A percentile compares a stretch with the other conserved stretches of the same genome.
phyloP scores from a whole-genome alignment of 1,140 invertebrate species.

The Pantala flavescens region DNA sequence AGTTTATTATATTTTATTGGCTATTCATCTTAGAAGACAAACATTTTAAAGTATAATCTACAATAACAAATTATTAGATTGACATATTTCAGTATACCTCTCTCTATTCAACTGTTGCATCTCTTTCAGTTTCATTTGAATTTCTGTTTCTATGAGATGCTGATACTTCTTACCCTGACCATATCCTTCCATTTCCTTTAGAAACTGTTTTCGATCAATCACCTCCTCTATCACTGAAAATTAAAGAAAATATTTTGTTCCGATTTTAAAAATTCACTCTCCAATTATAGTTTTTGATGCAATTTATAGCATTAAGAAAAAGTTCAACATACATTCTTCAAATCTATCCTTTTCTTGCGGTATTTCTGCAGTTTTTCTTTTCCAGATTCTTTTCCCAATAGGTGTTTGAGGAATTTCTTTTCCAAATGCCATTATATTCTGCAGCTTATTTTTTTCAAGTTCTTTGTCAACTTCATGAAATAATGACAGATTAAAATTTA shows the following conservation, averaged over 20 bases:
- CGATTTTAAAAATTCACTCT: not conserved
- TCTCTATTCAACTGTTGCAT: not conserved
- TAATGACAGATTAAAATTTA: too few relatives aligned
- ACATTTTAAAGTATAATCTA: too few relatives aligned
- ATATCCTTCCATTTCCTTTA: not conserved
- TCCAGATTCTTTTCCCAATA: not conserved
- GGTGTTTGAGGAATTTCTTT: not conserved
- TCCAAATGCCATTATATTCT: not conserved
- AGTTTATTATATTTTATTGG: too few relatives aligned
- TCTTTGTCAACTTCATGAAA: not conserved
- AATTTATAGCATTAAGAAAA: not conserved
- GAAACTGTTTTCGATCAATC: not conserved
- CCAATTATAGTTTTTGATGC: not conserved
- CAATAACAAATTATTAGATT: not conserved
- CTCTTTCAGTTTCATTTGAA: not conserved
- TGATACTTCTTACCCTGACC: not conserved
- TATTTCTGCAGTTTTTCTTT: not conserved
- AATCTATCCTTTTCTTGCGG: not conserved
- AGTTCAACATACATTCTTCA: not conserved
- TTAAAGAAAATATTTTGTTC: not conserved
- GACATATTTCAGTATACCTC: not conserved
- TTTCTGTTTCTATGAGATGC: not conserved
- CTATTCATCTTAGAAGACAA: too few relatives aligned
- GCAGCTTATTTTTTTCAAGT: not conserved
- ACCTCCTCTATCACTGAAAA: not conserved